Percentiles rank a stretch among this genome's conserved stretches.
phyloP scores from a whole-genome alignment of 2,113 vertebrate species.

The Hemibagrus wyckioides region DNA sequence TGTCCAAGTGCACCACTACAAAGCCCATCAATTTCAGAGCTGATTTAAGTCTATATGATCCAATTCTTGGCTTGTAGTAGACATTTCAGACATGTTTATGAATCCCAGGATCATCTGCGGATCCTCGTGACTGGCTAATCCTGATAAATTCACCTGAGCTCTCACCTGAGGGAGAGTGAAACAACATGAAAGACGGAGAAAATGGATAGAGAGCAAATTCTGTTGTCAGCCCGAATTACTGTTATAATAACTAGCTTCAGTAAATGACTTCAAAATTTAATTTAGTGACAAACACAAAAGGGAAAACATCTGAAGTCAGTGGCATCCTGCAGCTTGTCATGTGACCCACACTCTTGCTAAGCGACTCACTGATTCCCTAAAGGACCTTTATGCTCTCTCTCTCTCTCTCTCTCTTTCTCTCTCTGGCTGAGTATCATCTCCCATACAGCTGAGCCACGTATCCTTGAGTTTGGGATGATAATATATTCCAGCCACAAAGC shows the following conservation, averaged over 20 bases:
- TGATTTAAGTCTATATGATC: neutral
- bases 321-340: constrained; percentile 32
- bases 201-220: neutral
- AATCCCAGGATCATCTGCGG: constrained; percentile 7
- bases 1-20: neutral
- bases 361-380: constrained; percentile 33
- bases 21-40: neutral
- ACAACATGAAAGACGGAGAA: constrained; percentile 4
- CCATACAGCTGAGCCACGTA: constrained; percentile 35
- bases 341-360: constrained; percentile 33
- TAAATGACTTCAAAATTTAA: constrained; percentile 32
- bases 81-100: constrained; percentile 2
- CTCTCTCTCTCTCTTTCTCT: neutral
- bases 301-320: constrained; percentile 5
- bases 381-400: constrained; percentile 9
- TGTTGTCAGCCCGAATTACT: neutral
- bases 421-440: constrained; percentile 39
- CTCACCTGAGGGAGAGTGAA: neutral
- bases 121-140: constrained; percentile 13
- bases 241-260: constrained; percentile 11
- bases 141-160: constrained; percentile 43
- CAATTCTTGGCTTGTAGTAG: neutral
- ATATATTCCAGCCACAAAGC: constrained; percentile 60
- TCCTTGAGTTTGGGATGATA: constrained; percentile 47
- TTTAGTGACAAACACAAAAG: constrained; percentile 37